Conservation (phyloP, 2,888 invertebrate species). For the Dromius quadrimaculatus region DNA sequence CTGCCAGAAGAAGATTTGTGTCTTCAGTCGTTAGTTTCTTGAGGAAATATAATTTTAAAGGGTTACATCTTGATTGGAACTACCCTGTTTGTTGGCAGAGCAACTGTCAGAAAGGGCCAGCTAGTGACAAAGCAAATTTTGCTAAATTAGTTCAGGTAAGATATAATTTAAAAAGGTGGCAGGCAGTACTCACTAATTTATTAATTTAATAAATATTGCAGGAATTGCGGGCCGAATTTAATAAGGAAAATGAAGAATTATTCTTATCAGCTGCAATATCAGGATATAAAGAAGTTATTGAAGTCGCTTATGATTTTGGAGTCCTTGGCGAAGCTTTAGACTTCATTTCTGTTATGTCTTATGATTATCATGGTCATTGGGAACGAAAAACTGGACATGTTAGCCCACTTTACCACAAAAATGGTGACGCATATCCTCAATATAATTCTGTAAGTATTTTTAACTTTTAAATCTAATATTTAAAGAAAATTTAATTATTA, state of each 20-base stretch:
- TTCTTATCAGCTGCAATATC: conserved; percentile 86
- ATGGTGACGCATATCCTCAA: conserved; percentile 78
- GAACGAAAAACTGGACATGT: conserved; percentile 84
- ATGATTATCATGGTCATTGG: conserved; percentile 93
- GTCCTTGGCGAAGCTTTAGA: conserved; percentile 78
- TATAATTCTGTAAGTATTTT: conserved; percentile 78
- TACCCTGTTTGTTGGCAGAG: conserved; percentile 96
- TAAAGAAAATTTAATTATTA: neutral
- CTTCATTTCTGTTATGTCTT: conserved; percentile 88
- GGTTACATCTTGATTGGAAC: conserved; percentile 94
- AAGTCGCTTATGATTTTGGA: conserved; percentile 84
- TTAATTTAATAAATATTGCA: conserved; percentile 59
- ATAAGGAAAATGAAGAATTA: conserved; percentile 74
- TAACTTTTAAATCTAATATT: neutral
- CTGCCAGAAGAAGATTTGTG: conserved; percentile 78
- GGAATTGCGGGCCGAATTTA: conserved; percentile 76
- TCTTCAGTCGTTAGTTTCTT: conserved; percentile 79
- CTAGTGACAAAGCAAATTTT: conserved; percentile 82
- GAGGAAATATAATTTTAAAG: conserved; percentile 82
- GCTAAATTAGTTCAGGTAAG: conserved; percentile 79
- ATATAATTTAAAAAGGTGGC: neutral
- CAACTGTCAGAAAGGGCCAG: conserved; percentile 85
- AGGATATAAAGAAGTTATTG: conserved; percentile 92
- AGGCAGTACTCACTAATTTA: conserved; percentile 47
- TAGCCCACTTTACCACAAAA: conserved; percentile 78